These are phyloP conservation scores for Polypterus senegalus DNA, from an alignment of 2,113 vertebrate genomes.

Conservation along the genomic window DNA sequence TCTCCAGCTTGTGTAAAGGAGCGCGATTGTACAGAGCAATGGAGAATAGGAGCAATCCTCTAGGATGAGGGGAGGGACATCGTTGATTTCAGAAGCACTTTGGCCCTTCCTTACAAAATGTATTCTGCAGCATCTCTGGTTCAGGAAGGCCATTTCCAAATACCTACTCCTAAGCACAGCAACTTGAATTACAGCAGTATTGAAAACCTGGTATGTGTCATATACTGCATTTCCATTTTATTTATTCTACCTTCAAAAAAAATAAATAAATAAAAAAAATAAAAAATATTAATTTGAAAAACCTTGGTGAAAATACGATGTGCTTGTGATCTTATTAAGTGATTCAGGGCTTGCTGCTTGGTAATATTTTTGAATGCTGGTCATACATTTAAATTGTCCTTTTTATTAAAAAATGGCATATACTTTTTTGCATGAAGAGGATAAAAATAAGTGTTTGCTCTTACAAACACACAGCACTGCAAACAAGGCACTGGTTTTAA, in stretches of 20 bases:
- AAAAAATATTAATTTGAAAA: background rate
- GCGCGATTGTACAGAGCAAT: conserved; percentile 11
- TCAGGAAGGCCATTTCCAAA: conserved; percentile 26
- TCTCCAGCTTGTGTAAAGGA: conserved; percentile 25
- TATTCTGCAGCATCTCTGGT: conserved; percentile 8
- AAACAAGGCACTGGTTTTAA: conserved; percentile 34
- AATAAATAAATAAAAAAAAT: background rate
- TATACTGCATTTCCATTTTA: background rate
- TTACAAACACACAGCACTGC: conserved; percentile 29
- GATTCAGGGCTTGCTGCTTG: conserved; percentile 18
- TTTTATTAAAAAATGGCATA: conserved; percentile 22
- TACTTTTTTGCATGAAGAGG: conserved; percentile 43
- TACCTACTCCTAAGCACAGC: conserved; percentile 45
- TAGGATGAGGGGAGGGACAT: background rate
- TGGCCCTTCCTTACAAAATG: conserved; percentile 29
- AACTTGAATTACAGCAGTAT: conserved; percentile 18
- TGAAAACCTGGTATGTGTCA: background rate
- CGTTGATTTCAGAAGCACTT: background rate
- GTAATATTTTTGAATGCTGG: conserved; percentile 23
- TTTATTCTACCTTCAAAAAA: background rate
- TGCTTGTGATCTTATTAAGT: conserved; percentile 19
- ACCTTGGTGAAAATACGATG: conserved; percentile 24
- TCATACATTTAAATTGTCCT: background rate
- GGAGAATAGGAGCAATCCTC: background rate
- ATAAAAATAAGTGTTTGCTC: conserved; percentile 41